Percentiles rank a stretch among this genome's conserved stretches.
Evolutionary conservation across 2,888 invertebrate genomes (phyloP).

Genomic region (Drosophila buzzatii): DNA sequence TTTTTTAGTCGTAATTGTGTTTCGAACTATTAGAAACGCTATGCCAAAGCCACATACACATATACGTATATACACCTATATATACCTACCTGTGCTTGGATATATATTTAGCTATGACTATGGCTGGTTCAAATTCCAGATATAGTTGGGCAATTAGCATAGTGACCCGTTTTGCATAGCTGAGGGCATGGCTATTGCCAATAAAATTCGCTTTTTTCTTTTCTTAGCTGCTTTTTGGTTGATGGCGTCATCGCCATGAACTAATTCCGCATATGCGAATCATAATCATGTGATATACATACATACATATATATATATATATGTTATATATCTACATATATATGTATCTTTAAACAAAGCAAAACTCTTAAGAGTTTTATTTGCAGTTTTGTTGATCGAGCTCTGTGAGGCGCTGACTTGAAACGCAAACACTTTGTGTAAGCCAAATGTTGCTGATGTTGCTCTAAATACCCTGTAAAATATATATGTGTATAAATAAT

Average conservation of each 20-base stretch:
- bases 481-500: background rate
- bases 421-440: conserved; percentile 1
- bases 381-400: conserved; percentile 46
- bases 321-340: background rate
- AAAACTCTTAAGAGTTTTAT: conserved; percentile 16
- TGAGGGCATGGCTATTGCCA: conserved; percentile 30
- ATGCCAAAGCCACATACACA: conserved; percentile 27
- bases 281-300: conserved; percentile 41
- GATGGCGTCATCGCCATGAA: conserved; percentile 60
- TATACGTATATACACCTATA: background rate
- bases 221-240: conserved; percentile 9
- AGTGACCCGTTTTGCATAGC: conserved; percentile 42
- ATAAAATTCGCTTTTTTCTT: conserved; percentile 5
- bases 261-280: conserved; percentile 62
- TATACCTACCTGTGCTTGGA: background rate
- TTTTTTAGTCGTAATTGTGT: conserved; percentile 32
- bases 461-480: conserved; percentile 1
- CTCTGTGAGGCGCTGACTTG: conserved; percentile 24
- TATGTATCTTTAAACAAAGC: background rate
- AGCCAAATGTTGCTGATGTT: background rate
- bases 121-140: background rate
- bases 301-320: background rate
- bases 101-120: conserved; percentile 4
- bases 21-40: conserved; percentile 36
- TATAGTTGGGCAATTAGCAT: conserved; percentile 45